Evolutionary conservation across 1,140 invertebrate species (phyloP), one percentile per base, ranked within the genome.

Genomic region (Euborellia annulipes): DNA sequence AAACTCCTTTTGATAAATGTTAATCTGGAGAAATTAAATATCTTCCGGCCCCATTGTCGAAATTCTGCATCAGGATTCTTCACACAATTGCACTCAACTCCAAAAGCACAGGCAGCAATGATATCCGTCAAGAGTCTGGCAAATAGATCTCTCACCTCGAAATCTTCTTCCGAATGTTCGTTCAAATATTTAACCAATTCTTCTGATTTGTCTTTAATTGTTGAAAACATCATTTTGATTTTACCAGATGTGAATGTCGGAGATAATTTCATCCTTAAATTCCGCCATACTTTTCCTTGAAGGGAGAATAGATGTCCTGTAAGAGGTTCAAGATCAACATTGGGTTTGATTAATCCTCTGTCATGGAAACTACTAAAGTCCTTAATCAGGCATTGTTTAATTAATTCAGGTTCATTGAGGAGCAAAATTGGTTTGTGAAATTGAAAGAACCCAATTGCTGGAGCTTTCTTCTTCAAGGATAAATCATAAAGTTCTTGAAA

Each of bases 81-180:
- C 6, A 77, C 50, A 2, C 68, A 69, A 47, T 77, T 67, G 2
- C 66, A 63, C 2, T 70, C 57, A 3, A 78, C 50, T 9, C 76
- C 76, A 51, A 74, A 79, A 7, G 67, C 70, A 32, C 67, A 70
- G 6, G 58, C 63, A 2, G 65, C 69, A 22, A 79, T 76, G 2
- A 75, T 59, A 51, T 81, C 77, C 17, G 75, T 74, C 0, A 69
- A 68, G 45, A 69, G 77, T 17, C 62, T 63, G 0, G 60, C 64
- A 21, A 64, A 56, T 0, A 70, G 17, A 8, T 38, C 27, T 16
- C 21, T 45, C 9, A 49, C 7, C 9, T 61, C 64, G 1, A 67
- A 56, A 41, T 67, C 62, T 9, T 65, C 34, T 22, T 39, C 1
- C 45, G 43, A n/a, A 2, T 2, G 13, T 45, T 37, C 7, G 6